Evolutionary conservation across 2,797 vertebrate genomes (phyloP).

Genomic region (Sebastes wilsoni): DNA sequence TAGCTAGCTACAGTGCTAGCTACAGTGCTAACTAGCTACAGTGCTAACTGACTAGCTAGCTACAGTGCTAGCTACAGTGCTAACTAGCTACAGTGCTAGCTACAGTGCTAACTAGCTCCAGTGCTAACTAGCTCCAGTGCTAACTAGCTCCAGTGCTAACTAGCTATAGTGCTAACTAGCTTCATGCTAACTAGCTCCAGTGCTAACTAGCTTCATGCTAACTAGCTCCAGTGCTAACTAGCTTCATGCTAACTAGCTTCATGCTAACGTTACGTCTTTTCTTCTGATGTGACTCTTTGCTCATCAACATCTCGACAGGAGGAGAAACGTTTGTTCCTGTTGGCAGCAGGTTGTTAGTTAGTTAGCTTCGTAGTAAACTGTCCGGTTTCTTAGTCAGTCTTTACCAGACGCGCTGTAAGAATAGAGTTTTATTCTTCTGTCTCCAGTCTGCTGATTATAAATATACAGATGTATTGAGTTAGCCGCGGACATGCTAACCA

Average conservation of each 20-base stretch:
- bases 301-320: slow-evolving; percentile 49
- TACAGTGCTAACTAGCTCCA: background rate
- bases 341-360: background rate
- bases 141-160: no score
- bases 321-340: background rate
- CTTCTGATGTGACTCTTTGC: slow-evolving; percentile 77
- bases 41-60: no score
- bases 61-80: no score
- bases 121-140: no score
- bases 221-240: slow-evolving; percentile 4
- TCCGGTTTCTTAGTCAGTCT: background rate
- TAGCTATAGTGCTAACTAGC: no score
- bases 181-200: no score
- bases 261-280: slow-evolving; percentile 79
- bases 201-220: no score
- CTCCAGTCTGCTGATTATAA: slow-evolving; percentile 46
- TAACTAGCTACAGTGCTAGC: background rate
- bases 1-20: no score
- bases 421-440: slow-evolving; percentile 57
- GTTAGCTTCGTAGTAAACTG: background rate
- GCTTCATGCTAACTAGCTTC: no score
- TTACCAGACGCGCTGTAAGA: slow-evolving; percentile 24
- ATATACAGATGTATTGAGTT: slow-evolving; percentile 59
- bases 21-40: no score
- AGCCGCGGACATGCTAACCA: slow-evolving; percentile 60